Evolutionary conservation across 2,888 invertebrate genomes (phyloP), one percentile per base, ranked within the genome.

Genomic region (Pristionchus mayeri): DNA sequence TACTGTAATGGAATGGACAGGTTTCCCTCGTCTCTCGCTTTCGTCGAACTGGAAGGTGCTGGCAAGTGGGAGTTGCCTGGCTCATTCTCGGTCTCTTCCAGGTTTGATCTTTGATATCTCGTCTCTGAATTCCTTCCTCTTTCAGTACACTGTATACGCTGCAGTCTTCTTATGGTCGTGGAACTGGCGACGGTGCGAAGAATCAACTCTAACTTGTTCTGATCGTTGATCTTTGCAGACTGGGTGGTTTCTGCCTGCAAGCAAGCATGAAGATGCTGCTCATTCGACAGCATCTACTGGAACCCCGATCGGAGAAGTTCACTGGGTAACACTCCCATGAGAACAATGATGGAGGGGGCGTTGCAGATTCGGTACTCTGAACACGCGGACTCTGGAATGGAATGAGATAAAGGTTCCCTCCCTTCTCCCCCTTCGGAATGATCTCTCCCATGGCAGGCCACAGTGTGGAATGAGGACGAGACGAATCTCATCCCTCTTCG

Each of bases 201-300:
- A 11, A 71, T 44, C 71, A 44, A 24, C n/a, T 37, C n/a, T 6
- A 3, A 21, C 30, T 71, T 6, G 21, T 27, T 44, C 44, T 71
- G 40, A 71, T 71, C 71, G 40, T 71, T 71, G 71, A 71, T 71
- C 71, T 71, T 44, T 63, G 2, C n/a, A 71, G 71, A 71, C 40
- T 71, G n/a, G 24, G 71, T 40, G n/a, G 40, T 44, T n/a, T 71
- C 44, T 71, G 71, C 11, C 3, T 71, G 7, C 21, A n/a, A 9
- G 40, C 71, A n/a, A 71, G 71, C 30, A 37, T 71, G 40, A 2
- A n/a, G n/a, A 71, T 71, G 44, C 71, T 71, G n/a, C 24, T n/a
- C n/a, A 21, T 71, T 21, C 71, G 71, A n/a, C 4, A 40, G 16
- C 37, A 7, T 9, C n/a, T 71, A 6, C 71, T 71, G 16, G 71